These are phyloP conservation scores for Trachelipus rathkii DNA, from an alignment of 1,140 invertebrate genomes.

Conservation along the genomic window DNA sequence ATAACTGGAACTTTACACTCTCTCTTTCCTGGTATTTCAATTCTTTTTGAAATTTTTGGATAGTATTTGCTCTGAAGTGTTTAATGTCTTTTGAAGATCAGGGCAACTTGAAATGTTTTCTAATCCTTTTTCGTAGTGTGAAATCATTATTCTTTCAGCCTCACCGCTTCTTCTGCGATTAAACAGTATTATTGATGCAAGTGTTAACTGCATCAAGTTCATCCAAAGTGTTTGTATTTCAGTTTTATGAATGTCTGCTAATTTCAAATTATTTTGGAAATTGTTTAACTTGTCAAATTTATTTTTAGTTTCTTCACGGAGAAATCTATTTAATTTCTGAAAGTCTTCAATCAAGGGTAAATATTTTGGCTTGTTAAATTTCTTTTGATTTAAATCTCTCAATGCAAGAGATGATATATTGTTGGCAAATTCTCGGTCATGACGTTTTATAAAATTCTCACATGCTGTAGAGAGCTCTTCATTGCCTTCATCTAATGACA, in stretches of 20 bases:
- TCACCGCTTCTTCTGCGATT: not conserved
- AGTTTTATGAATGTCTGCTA: not conserved
- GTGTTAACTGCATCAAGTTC: not conserved
- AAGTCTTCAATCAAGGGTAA: conserved; percentile 1
- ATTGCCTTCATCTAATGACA: not conserved
- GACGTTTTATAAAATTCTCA: conserved; percentile 2
- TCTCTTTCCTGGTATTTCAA: not conserved
- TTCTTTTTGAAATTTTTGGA: not conserved
- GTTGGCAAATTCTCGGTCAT: not conserved
- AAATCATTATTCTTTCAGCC: not conserved
- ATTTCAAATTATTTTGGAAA: not conserved
- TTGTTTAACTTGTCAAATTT: not conserved
- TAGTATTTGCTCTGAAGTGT: not conserved
- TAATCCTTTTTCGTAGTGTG: not conserved
- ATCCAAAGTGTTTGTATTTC: not conserved
- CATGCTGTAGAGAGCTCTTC: not conserved
- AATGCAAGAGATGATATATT: conserved; percentile 3
- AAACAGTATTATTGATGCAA: not conserved
- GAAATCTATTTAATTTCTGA: not conserved
- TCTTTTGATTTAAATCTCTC: not conserved
- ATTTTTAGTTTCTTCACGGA: not conserved
- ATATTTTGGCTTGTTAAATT: not conserved
- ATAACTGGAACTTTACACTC: not conserved
- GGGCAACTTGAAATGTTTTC: not conserved
- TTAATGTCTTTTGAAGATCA: not conserved